Evolutionary conservation across 2,888 invertebrate genomes (phyloP).

Genomic region (Yponomeuta plumbellus): DNA sequence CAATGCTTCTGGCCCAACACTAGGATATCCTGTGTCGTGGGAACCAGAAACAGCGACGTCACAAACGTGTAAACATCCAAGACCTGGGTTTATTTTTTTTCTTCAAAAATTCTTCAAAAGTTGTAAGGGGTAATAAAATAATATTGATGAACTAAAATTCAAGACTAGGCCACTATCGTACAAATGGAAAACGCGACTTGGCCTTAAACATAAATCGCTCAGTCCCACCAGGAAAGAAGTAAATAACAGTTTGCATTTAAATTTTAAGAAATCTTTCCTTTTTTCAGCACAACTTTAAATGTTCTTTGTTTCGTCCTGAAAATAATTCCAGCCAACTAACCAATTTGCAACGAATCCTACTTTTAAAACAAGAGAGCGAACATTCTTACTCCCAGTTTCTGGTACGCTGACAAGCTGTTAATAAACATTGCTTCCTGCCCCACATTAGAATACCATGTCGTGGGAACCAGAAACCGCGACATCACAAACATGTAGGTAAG

Average conservation of each 20-base stretch:
- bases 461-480: too few relatives aligned
- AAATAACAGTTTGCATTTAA: conserved; percentile 9
- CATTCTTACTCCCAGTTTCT: background rate
- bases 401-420: too few relatives aligned
- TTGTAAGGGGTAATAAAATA: too few relatives aligned
- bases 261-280: conserved; percentile 7
- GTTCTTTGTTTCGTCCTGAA: conserved; percentile 5
- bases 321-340: background rate
- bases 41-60: too few relatives aligned
- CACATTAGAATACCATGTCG: too few relatives aligned
- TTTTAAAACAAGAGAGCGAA: background rate
- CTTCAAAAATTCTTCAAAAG: too few relatives aligned
- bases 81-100: too few relatives aligned
- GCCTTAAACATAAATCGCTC: conserved; percentile 7
- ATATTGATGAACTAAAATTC: background rate
- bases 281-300: conserved; percentile 6
- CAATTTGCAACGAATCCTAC: background rate
- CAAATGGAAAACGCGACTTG: background rate
- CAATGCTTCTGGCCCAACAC: too few relatives aligned
- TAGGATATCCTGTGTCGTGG: too few relatives aligned
- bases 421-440: too few relatives aligned
- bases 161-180: background rate
- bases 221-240: background rate
- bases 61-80: too few relatives aligned
- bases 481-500: too few relatives aligned